phyloP scores from a whole-genome alignment of 2,797 vertebrate species.

The Oryzias dopingdopingensis region DNA sequence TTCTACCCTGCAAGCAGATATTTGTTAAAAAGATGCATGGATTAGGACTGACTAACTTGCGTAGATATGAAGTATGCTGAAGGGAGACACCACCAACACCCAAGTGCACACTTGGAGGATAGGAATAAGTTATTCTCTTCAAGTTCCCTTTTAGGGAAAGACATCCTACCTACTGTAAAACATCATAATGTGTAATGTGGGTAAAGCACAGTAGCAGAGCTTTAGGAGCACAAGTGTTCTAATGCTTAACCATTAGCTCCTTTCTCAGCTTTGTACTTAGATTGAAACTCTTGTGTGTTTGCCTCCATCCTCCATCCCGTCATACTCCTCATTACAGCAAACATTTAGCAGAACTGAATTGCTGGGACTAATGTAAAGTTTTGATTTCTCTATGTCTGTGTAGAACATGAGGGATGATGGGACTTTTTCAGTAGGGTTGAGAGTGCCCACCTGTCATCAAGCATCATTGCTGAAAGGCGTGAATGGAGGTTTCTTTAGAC shows the following conservation, averaged over 20 bases:
- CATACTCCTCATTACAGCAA: constrained; percentile 52
- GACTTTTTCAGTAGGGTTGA: no score
- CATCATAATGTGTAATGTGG: no score
- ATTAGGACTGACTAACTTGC: constrained; percentile 22
- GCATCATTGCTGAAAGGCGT: no score
- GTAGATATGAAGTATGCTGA: constrained; percentile 26
- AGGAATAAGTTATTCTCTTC: constrained; percentile 12
- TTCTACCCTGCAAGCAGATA: constrained; percentile 9
- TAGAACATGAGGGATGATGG: no score
- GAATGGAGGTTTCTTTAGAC: no score
- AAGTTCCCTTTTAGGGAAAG: constrained; percentile 30
- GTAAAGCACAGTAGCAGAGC: no score
- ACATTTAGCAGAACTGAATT: constrained; percentile 59
- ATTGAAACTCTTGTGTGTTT: constrained; percentile 15
- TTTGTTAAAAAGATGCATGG: constrained; percentile 13
- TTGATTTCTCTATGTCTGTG: no score
- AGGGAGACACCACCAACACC: constrained; percentile 15
- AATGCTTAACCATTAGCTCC: constrained; percentile 32
- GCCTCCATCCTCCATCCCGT: constrained; percentile 33
- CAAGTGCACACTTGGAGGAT: constrained; percentile 42
- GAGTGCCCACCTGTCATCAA: no score
- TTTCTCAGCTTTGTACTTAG: constrained; percentile 26
- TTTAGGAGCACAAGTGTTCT: not conserved
- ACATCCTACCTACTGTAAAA: constrained; percentile 5
- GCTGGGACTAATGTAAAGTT: no score